phyloP scores from a whole-genome alignment of 1,140 invertebrate genomes.

The Hylyphantes graminicola region DNA sequence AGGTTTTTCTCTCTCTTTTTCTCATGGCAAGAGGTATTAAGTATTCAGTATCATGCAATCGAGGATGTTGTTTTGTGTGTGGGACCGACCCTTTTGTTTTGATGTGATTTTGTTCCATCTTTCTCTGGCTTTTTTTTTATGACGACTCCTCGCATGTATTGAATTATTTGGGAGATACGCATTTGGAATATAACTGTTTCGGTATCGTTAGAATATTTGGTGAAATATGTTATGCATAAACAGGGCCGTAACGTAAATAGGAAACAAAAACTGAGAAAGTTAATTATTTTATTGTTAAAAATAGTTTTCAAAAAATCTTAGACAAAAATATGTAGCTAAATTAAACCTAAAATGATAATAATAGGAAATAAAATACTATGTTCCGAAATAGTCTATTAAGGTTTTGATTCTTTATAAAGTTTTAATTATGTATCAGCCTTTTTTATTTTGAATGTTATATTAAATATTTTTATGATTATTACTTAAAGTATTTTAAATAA shows the following conservation, averaged over 20 bases:
- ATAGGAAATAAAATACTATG: no score
- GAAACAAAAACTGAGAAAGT: no score
- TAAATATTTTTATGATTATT: no score
- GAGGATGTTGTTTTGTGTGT: constrained; percentile 47
- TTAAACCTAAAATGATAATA: background rate
- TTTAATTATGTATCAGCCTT: no score
- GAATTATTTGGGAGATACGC: background rate
- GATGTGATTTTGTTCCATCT: background rate
- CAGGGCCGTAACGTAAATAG: no score
- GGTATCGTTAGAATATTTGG: background rate
- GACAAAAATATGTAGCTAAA: background rate
- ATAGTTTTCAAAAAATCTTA: no score
- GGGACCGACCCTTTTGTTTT: background rate
- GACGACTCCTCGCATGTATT: background rate
- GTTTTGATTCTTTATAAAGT: no score
- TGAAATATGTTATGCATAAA: no score
- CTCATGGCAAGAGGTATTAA: constrained; percentile 42
- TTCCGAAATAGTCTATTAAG: no score
- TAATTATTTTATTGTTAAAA: no score
- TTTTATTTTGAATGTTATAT: no score
- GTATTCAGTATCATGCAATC: constrained; percentile 58
- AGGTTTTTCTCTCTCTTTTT: constrained; percentile 10
- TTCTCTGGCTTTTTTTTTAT: background rate
- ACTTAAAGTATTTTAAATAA: no score
- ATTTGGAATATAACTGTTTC: background rate